phyloP scores from a whole-genome alignment of 2,888 invertebrate species.

The Julus scanicus region DNA sequence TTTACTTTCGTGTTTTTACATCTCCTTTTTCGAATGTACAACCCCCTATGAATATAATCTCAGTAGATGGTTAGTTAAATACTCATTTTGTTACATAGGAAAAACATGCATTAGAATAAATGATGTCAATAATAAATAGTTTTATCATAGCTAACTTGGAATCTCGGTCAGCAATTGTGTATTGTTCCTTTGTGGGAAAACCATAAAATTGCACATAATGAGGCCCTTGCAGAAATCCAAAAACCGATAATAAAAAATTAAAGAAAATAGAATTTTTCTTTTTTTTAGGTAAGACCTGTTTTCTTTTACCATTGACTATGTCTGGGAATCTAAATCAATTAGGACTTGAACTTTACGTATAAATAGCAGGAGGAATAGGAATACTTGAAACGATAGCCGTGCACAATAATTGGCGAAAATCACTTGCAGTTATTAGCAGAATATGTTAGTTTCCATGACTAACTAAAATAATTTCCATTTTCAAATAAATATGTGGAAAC shows the following conservation, averaged over 20 bases:
- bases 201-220: constrained; percentile 50
- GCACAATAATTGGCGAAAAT: background rate
- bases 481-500: no score
- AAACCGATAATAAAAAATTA: background rate
- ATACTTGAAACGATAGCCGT: background rate
- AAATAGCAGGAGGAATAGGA: background rate
- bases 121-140: constrained; percentile 37
- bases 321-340: constrained; percentile 4
- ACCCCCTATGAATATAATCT: background rate
- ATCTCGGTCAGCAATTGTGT: constrained; percentile 51
- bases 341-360: background rate
- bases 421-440: background rate
- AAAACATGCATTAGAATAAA: constrained; percentile 22
- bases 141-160: constrained; percentile 6
- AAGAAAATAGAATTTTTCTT: background rate
- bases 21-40: background rate
- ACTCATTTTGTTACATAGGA: background rate
- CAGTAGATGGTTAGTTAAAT: constrained; percentile 19
- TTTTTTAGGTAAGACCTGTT: background rate
- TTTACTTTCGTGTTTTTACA: background rate
- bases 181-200: constrained; percentile 31
- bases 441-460: background rate
- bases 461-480: background rate
- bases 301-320: background rate
- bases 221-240: constrained; percentile 16